Percentiles rank a stretch among this genome's conserved stretches.
Conservation (phyloP, 2,113 vertebrate genomes). For the Dipodomys stephensi region DNA sequence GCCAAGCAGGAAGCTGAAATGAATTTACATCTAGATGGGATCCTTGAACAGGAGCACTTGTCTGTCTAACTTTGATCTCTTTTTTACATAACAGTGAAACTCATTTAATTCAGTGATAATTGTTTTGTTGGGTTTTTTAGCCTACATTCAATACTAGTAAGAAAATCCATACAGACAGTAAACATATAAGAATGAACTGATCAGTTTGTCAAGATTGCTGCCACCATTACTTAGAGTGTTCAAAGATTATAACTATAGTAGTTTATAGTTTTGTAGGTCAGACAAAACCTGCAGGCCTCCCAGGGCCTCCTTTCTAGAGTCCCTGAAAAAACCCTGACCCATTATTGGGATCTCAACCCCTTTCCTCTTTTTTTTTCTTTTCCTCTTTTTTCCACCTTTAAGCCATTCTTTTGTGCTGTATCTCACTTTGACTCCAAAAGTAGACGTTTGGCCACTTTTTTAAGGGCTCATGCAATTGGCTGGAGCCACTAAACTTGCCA, state of each 20-base stretch:
- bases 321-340: not conserved
- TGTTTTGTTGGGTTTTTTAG: not conserved
- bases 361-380: too few relatives aligned
- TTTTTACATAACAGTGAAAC: not conserved
- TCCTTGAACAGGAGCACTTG: not conserved
- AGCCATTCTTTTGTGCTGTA: not conserved
- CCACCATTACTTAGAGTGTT: not conserved
- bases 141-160: not conserved
- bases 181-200: not conserved
- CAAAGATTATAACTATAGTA: not conserved
- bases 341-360: not conserved
- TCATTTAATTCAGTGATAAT: not conserved
- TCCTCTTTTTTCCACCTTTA: not conserved
- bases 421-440: not conserved
- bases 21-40: not conserved
- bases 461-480: not conserved
- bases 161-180: not conserved
- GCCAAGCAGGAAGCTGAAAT: not conserved
- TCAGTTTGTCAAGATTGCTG: not conserved
- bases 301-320: not conserved
- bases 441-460: not conserved
- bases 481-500: too few relatives aligned
- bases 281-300: not conserved
- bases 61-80: not conserved
- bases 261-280: not conserved